Percentiles rank a stretch among this genome's conserved stretches.
Evolutionary conservation across 2,888 invertebrate species (phyloP).

Genomic region (Apeira syringaria): DNA sequence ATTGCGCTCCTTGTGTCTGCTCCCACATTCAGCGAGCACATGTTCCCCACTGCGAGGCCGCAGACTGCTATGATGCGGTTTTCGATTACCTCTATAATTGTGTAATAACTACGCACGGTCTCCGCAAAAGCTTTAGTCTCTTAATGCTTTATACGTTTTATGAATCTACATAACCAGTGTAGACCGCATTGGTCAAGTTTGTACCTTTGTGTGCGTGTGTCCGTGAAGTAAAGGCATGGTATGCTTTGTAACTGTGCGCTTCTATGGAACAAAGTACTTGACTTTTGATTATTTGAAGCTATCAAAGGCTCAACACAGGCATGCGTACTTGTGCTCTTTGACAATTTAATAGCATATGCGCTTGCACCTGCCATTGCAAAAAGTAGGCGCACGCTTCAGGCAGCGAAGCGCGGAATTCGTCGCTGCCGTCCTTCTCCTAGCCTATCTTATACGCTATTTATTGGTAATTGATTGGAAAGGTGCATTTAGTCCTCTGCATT

Average conservation of each 20-base stretch:
- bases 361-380: slow-evolving; percentile 79
- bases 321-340: slow-evolving; percentile 72
- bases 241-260: neutral
- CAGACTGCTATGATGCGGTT: slow-evolving; percentile 69
- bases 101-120: slow-evolving; percentile 55
- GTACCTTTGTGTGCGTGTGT: neutral
- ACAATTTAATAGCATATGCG: slow-evolving; percentile 83
- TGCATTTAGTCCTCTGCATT: slow-evolving; percentile 59
- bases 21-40: slow-evolving; percentile 66
- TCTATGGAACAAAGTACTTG: slow-evolving; percentile 38
- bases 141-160: slow-evolving; percentile 30
- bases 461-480: slow-evolving; percentile 81
- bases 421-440: slow-evolving; percentile 66
- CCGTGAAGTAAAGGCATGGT: no score
- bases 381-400: slow-evolving; percentile 79
- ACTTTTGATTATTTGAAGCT: slow-evolving; percentile 71
- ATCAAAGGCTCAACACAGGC: slow-evolving; percentile 58
- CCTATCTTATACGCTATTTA: slow-evolving; percentile 78
- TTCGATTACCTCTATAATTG: slow-evolving; percentile 59
- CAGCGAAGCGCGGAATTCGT: slow-evolving; percentile 78
- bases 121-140: slow-evolving; percentile 48
- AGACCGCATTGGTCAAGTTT: slow-evolving; percentile 4
- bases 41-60: slow-evolving; percentile 61
- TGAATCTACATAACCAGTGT: slow-evolving; percentile 5
- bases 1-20: slow-evolving; percentile 59